These are phyloP conservation scores for Corella eumyota DNA, from an alignment of 23 tunicate genomes.

Conservation along the genomic window DNA sequence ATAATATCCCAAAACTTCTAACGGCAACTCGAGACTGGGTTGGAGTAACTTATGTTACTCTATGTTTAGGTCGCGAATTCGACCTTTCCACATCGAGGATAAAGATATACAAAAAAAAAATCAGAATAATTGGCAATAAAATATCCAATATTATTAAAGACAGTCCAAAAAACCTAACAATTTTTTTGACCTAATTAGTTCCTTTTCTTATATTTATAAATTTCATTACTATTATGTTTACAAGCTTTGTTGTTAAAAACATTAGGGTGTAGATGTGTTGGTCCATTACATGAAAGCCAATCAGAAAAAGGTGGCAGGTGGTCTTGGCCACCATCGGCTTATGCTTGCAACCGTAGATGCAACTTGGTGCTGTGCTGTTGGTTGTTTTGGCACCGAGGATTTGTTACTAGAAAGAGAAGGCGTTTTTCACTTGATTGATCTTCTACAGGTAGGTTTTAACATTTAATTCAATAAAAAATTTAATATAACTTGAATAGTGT, in stretches of 20 bases:
- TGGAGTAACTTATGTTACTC: too few relatives aligned
- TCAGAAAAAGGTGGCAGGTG: slow-evolving; percentile 49
- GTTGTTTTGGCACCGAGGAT: slow-evolving; percentile 86
- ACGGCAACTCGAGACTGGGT: too few relatives aligned
- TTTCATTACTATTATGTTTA: neutral
- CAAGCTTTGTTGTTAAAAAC: too few relatives aligned
- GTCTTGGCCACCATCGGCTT: slow-evolving; percentile 53
- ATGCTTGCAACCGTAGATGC: slow-evolving; percentile 72
- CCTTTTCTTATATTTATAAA: neutral
- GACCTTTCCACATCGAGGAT: too few relatives aligned
- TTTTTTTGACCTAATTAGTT: neutral
- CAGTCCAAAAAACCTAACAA: neutral
- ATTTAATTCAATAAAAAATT: neutral
- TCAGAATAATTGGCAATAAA: neutral
- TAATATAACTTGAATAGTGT: too few relatives aligned
- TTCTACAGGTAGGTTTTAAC: slow-evolving; percentile 47
- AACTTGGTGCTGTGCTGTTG: slow-evolving; percentile 77
- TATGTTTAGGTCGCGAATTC: too few relatives aligned
- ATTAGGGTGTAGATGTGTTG: slow-evolving; percentile 59
- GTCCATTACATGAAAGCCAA: slow-evolving; percentile 41
- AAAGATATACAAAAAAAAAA: neutral
- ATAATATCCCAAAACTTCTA: too few relatives aligned
- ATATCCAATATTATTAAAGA: neutral
- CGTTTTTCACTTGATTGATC: slow-evolving; percentile 73
- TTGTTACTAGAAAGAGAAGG: slow-evolving; percentile 79